Percentiles rank a stretch among this genome's conserved stretches.
These are phyloP conservation scores for Phalacrocorax aristotelis DNA, from an alignment of 2,113 vertebrate genomes.

Conservation along the genomic window DNA sequence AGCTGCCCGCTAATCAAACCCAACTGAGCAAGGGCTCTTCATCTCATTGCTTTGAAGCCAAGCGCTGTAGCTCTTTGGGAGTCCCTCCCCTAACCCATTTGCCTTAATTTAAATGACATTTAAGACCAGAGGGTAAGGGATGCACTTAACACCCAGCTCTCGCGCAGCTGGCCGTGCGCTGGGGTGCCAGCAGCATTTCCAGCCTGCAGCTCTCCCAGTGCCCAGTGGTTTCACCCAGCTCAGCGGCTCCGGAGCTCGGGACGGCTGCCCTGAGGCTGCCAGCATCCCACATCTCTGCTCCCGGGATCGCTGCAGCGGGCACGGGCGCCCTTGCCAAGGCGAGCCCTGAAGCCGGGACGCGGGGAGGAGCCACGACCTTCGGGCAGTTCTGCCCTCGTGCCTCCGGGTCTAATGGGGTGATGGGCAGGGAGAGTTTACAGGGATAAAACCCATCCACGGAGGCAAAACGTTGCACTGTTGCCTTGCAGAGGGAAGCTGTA, in stretches of 20 bases:
- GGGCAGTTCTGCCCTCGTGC: not conserved
- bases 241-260: rapidly evolving
- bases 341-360: not conserved
- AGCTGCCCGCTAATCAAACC: rapidly evolving
- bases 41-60: not conserved
- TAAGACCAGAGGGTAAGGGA: not conserved
- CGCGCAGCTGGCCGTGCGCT: rapidly evolving
- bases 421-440: not conserved
- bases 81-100: rapidly evolving
- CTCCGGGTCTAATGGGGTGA: rapidly evolving
- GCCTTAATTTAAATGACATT: not conserved
- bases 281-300: rapidly evolving
- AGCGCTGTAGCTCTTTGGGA: not conserved
- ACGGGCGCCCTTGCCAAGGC: rapidly evolving
- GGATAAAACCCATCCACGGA: not conserved
- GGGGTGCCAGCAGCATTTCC: not conserved
- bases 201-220: rapidly evolving
- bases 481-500: not conserved
- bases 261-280: not conserved
- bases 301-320: rapidly evolving
- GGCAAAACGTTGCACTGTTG: not conserved
- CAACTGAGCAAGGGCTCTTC: not conserved
- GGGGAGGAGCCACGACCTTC: not conserved
- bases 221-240: not conserved
- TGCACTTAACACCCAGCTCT: not conserved